Percentiles rank a stretch among this genome's conserved stretches.
These are phyloP conservation scores for Drosophila setifemur DNA, from an alignment of 1,140 invertebrate genomes.

Conservation along the genomic window DNA sequence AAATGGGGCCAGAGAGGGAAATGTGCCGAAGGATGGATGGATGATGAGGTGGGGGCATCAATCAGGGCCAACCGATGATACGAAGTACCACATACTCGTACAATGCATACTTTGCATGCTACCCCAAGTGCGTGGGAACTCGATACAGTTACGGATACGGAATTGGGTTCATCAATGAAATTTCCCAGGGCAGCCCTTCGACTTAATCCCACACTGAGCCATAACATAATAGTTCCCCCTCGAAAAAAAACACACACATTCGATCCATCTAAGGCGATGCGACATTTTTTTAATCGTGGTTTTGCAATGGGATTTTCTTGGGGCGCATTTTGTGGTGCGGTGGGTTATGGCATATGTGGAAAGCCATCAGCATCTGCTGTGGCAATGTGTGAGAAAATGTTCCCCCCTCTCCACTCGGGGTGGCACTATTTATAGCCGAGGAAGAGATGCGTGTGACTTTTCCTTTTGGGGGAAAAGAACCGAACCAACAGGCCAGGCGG, in stretches of 20 bases:
- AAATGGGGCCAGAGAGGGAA: slow-evolving; percentile 43
- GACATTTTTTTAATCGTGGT: slow-evolving; percentile 76
- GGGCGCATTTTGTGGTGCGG: too few relatives aligned
- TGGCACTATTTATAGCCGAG: slow-evolving; percentile 44
- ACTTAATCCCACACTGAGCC: slow-evolving; percentile 59
- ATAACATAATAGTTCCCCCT: slow-evolving; percentile 44
- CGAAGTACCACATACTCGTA: too few relatives aligned
- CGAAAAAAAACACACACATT: neutral
- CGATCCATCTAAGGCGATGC: slow-evolving; percentile 68
- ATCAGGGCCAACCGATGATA: slow-evolving; percentile 22
- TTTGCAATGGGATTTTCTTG: slow-evolving; percentile 35
- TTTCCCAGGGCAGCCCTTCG: slow-evolving; percentile 58
- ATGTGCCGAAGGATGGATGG: slow-evolving; percentile 26
- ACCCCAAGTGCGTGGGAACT: slow-evolving; percentile 63
- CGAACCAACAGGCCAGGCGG: neutral
- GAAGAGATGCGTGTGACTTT: slow-evolving; percentile 60
- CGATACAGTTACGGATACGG: slow-evolving; percentile 6
- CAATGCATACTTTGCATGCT: too few relatives aligned
- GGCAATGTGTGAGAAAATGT: slow-evolving; percentile 65
- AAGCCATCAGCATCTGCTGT: slow-evolving; percentile 58
- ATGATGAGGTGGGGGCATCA: slow-evolving; percentile 28
- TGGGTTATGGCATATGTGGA: slow-evolving; percentile 62
- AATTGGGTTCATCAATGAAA: slow-evolving; percentile 60
- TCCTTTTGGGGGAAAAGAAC: slow-evolving; percentile 43
- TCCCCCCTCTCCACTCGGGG: slow-evolving; percentile 33